Evolutionary conservation across 2,888 invertebrate species (phyloP), one percentile per base, ranked within the genome.

Genomic region (Dichetophora obliterata): DNA sequence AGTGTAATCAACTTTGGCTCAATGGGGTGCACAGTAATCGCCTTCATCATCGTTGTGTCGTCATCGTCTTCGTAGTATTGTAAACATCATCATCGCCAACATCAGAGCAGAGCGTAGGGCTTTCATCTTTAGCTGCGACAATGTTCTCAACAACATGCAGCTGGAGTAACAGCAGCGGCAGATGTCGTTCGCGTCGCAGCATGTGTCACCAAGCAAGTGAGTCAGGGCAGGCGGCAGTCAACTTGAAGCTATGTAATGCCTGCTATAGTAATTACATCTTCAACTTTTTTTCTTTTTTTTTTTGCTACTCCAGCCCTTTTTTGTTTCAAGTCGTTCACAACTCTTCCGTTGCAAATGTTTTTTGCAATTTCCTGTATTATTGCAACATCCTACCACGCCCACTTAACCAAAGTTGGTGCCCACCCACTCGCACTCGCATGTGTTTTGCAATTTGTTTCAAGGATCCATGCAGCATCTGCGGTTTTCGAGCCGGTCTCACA

Each of bases 1-100:
- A 85, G 82, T 84, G 82, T 82, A 84, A 83, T 82, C 82, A 81
- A 82, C 82, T 83, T 81, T 76, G 79, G 79, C 81, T 82, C 82
- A 81, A 83, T 81, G 81, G 82, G 78, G 76, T 78, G 69, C 76
- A 74, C 57, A 24, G 52, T 65, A 63, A 74, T 74, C 74, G 74
- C 54, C 65, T 22, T 48, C 48, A 24, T 48, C 81, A 82, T 79
- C 80, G 80, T 79, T 75, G 72, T 77, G 5, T 31, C 31, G 82
- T 80, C 79, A 79, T 79, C 81, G 78, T 79, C 77, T 71, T 72
- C 71, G 61, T 34, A 59, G 63, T 70, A 76, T 34, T 71, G 43
- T 34, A 59, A 71, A 31, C 54, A 68, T 52, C 43, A 34, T 78
- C 70, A 69, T 59, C 74, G 52, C 54, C 71, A 78, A 6, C 71